Percentiles rank a stretch among this genome's conserved stretches.
Conservation (phyloP, 2,113 vertebrate genomes). For the Sphyrna mokarran region DNA sequence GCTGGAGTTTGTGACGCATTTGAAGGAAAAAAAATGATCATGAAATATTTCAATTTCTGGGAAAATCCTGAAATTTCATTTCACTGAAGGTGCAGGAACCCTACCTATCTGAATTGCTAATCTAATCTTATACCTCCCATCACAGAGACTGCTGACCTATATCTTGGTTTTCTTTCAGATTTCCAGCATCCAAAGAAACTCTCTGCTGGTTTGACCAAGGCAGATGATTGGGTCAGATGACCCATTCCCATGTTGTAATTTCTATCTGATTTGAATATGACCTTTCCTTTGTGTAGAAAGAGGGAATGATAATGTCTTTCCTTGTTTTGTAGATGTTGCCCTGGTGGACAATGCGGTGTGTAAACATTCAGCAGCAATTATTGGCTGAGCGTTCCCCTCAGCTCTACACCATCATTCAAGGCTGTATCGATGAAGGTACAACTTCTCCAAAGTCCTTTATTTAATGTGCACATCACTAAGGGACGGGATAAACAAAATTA, state of each 20-base stretch:
- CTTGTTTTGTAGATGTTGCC: conserved; percentile 63
- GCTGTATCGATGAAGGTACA: conserved; percentile 72
- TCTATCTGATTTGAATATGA: background rate
- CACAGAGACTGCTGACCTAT: background rate
- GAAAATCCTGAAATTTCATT: too few species aligned
- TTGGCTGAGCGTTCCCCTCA: conserved; percentile 79
- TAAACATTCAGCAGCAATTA: conserved; percentile 80
- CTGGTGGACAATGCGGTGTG: conserved; percentile 85
- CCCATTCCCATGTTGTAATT: background rate
- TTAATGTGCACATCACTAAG: too few species aligned
- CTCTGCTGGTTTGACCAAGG: background rate
- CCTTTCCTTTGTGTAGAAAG: background rate
- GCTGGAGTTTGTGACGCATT: too few species aligned
- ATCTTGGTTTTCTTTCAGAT: background rate
- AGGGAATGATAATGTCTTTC: background rate
- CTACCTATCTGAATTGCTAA: background rate
- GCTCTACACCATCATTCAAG: conserved; percentile 62
- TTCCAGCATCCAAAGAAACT: background rate
- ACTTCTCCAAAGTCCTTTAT: background rate
- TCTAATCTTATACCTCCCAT: background rate
- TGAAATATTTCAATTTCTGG: too few species aligned
- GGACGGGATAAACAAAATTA: background rate
- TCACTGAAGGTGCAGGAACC: too few species aligned
- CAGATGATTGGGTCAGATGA: background rate
- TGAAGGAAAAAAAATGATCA: too few species aligned